phyloP scores from a whole-genome alignment of 2,888 invertebrate species.

The Thymelicus sylvestris region DNA sequence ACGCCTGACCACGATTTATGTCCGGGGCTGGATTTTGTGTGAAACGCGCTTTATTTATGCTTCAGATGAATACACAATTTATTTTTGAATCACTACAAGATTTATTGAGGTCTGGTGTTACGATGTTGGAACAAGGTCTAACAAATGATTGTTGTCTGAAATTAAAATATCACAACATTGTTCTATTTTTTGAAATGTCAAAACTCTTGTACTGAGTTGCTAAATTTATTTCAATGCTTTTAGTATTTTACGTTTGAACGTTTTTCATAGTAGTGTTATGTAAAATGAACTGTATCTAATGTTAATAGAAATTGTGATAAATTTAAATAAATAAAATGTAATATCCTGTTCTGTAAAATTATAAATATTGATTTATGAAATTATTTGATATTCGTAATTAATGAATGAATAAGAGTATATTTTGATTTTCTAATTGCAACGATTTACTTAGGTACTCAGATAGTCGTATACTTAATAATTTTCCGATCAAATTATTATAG shows the following conservation, averaged over 20 bases:
- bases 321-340: too few species aligned
- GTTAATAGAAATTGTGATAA: too few species aligned
- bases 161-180: constrained; percentile 13
- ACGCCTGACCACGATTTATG: constrained; percentile 58
- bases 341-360: too few species aligned
- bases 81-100: constrained; percentile 35
- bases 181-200: constrained; percentile 20
- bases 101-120: constrained; percentile 26
- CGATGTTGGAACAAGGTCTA: constrained; percentile 14
- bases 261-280: background rate
- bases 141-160: constrained; percentile 19
- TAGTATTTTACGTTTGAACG: background rate
- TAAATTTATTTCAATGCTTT: background rate
- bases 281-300: too few species aligned
- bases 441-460: too few species aligned
- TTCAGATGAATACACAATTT: constrained; percentile 39
- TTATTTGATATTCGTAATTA: too few species aligned
- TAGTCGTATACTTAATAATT: too few species aligned
- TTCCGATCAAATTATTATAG: too few species aligned
- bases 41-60: constrained; percentile 47
- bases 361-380: too few species aligned
- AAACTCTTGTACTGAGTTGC: background rate
- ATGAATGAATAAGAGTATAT: too few species aligned
- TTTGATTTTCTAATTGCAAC: too few species aligned
- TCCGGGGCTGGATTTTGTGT: constrained; percentile 50